phyloP scores from a whole-genome alignment of 2,888 invertebrate genomes.

The Sicus ferrugineus region DNA sequence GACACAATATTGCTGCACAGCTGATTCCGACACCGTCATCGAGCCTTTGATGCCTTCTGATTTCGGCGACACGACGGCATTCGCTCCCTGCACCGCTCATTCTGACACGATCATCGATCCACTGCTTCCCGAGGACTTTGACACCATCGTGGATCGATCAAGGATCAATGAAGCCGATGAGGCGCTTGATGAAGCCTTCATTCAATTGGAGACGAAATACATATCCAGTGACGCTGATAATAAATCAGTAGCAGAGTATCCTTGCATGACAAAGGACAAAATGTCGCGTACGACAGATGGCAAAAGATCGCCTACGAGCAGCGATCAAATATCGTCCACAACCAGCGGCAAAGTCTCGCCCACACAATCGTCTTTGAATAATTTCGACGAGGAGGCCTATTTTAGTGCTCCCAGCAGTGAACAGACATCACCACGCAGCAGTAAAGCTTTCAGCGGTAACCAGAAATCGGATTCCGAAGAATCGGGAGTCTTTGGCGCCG shows the following conservation, averaged over 20 bases:
- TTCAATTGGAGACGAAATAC: conserved; percentile 48
- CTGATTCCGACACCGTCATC: background rate
- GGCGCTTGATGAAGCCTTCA: conserved; percentile 46
- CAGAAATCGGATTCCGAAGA: conserved; percentile 42
- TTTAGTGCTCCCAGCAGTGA: conserved; percentile 36
- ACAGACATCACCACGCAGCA: conserved; percentile 34
- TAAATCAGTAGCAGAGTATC: background rate
- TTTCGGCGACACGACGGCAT: background rate
- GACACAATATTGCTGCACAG: too few relatives aligned
- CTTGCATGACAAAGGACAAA: background rate
- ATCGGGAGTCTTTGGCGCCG: conserved; percentile 40
- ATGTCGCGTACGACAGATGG: too few relatives aligned
- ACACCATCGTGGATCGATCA: too few relatives aligned
- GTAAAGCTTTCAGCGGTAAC: background rate
- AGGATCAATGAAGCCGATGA: conserved; percentile 44
- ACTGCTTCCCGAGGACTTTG: too few relatives aligned
- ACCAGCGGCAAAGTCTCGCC: background rate
- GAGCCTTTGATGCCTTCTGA: background rate
- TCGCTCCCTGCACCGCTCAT: background rate
- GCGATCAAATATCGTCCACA: background rate
- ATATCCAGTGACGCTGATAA: conserved; percentile 43
- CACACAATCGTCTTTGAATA: background rate
- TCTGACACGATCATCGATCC: too few relatives aligned
- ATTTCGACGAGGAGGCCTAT: conserved; percentile 40
- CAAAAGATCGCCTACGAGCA: too few relatives aligned